Conservation (phyloP, 2,888 invertebrate species). For the Nomada lathburiana region DNA sequence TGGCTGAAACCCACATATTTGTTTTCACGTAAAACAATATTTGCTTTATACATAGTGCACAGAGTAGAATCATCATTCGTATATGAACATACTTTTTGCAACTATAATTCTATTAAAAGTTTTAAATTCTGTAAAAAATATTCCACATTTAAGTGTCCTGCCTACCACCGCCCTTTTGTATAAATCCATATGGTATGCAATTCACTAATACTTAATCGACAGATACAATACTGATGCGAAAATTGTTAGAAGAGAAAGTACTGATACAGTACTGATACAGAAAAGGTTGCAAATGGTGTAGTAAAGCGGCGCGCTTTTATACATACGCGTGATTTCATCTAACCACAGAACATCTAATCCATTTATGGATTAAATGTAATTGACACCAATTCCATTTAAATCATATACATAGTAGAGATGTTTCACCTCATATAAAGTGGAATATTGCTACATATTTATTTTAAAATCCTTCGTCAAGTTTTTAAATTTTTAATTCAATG, state of each 20-base stretch:
- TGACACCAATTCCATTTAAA: slow-evolving; percentile 26
- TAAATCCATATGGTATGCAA: background rate
- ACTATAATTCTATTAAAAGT: background rate
- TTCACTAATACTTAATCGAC: background rate
- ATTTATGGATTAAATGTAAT: slow-evolving; percentile 31
- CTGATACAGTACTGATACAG: slow-evolving; percentile 69
- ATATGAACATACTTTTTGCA: background rate
- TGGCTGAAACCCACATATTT: too few relatives aligned
- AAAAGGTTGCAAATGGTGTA: slow-evolving; percentile 34
- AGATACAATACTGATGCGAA: background rate
- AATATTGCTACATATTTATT: background rate
- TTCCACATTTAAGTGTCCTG: too few relatives aligned
- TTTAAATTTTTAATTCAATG: background rate
- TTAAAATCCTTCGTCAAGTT: background rate
- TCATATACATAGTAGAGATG: background rate
- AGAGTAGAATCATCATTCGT: too few relatives aligned
- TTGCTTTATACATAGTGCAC: too few relatives aligned
- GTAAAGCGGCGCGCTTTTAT: slow-evolving; percentile 46
- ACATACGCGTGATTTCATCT: slow-evolving; percentile 49
- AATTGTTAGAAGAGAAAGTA: slow-evolving; percentile 57
- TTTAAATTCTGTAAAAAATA: background rate
- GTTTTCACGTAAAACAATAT: background rate
- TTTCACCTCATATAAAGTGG: background rate
- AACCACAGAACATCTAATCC: slow-evolving; percentile 38
- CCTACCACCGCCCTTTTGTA: background rate